Conservation (phyloP, 2,888 invertebrate genomes). For the Metallyticus violacea region DNA sequence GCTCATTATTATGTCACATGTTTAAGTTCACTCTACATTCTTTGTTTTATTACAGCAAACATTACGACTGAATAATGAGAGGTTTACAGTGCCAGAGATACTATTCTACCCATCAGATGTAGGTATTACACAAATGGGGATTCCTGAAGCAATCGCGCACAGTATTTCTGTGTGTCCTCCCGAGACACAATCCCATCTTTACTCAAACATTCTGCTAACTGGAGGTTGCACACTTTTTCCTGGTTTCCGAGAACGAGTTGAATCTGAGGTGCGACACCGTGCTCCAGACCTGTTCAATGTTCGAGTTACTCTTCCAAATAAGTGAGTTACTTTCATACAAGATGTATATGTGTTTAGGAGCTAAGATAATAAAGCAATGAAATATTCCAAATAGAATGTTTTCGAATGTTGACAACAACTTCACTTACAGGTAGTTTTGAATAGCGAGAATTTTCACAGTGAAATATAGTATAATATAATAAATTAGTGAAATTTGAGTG, state of each 20-base stretch:
- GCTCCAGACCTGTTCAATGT: conserved; percentile 77
- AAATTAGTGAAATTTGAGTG: no score
- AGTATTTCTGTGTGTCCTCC: conserved; percentile 72
- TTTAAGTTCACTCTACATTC: no score
- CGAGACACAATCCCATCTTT: conserved; percentile 71
- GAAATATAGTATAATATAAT: no score
- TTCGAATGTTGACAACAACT: no score
- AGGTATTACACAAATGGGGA: conserved; percentile 88
- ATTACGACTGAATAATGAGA: conserved; percentile 84
- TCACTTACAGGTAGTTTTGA: no score
- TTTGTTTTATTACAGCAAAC: conserved; percentile 59
- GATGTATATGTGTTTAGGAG: no score
- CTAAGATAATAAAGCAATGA: no score
- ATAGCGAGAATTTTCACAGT: no score
- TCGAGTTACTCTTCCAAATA: conserved; percentile 64
- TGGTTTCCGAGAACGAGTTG: conserved; percentile 77
- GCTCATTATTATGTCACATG: no score
- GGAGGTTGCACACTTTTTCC: conserved; percentile 80
- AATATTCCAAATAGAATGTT: no score
- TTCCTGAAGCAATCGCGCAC: conserved; percentile 83
- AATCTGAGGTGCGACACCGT: conserved; percentile 72
- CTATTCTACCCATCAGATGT: conserved; percentile 93
- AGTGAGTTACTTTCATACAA: conserved; percentile 56
- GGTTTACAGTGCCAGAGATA: conserved; percentile 92
- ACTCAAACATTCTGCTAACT: conserved; percentile 78